Conservation (phyloP, 2,797 vertebrate genomes). For the Cercopithecus mitis region DNA sequence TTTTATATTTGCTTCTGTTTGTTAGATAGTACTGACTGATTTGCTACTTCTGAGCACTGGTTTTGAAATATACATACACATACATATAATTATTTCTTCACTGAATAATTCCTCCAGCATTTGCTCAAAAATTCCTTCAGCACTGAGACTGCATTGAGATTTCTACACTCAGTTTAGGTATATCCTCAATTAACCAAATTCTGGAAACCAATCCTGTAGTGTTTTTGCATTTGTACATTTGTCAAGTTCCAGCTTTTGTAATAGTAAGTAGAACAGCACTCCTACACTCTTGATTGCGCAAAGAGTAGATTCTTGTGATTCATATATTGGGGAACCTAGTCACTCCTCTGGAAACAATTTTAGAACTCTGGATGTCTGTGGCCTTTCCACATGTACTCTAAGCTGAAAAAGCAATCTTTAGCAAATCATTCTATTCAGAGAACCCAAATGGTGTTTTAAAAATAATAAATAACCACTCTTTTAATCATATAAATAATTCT, state of each 20-base stretch:
- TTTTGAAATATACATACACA: neutral
- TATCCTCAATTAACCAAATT: neutral
- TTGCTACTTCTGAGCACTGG: neutral
- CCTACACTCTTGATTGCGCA: fast-evolving
- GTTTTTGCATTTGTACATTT: neutral
- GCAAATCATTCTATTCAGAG: neutral
- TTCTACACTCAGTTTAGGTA: neutral
- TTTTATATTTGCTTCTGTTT: neutral
- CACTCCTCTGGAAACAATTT: neutral
- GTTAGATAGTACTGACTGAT: neutral
- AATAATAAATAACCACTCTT: neutral
- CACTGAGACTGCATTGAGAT: neutral
- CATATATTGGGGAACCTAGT: neutral
- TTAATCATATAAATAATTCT: neutral
- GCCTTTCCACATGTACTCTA: neutral
- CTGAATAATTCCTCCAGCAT: neutral
- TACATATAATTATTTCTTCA: no score
- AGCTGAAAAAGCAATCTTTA: neutral
- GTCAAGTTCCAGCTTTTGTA: neutral
- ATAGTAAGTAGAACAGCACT: neutral
- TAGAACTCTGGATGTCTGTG: neutral
- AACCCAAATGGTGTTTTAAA: neutral
- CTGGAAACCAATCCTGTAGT: fast-evolving
- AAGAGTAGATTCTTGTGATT: neutral
- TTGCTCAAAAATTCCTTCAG: neutral